A percentile compares a stretch with the other conserved stretches of the same genome.
phyloP scores from a whole-genome alignment of 2,797 vertebrate species.

The Cephalopachus bancanus region DNA sequence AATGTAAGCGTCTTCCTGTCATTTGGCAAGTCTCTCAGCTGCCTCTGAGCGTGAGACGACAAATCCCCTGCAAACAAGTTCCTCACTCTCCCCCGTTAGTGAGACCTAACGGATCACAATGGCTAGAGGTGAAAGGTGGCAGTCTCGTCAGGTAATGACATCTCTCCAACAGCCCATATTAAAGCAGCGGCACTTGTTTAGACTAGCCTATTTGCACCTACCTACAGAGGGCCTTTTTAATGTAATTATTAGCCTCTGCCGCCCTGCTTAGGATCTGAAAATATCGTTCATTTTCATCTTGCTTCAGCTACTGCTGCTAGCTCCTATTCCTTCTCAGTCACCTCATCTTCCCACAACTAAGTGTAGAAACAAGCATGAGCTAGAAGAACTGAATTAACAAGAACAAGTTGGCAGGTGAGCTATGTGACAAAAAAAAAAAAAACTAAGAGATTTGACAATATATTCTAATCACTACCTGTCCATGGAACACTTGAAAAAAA shows the following conservation, averaged over 20 bases:
- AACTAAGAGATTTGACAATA: constrained; percentile 89
- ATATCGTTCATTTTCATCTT: constrained; percentile 92
- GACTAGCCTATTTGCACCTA: constrained; percentile 94
- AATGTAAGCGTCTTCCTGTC: constrained; percentile 95
- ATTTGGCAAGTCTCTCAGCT: constrained; percentile 95
- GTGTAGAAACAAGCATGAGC: constrained; percentile 87
- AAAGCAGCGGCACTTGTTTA: constrained; percentile 91
- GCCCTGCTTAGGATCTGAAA: constrained; percentile 90
- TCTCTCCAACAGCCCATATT: constrained; percentile 89
- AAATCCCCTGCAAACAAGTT: constrained; percentile 96
- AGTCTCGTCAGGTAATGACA: constrained; percentile 91
- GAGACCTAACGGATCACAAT: constrained; percentile 93
- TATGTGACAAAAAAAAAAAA: constrained; percentile 87
- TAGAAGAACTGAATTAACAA: constrained; percentile 90
- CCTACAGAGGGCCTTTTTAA: constrained; percentile 93
- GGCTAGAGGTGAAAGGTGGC: constrained; percentile 92
- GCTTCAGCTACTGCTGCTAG: constrained; percentile 88
- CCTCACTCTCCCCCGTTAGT: constrained; percentile 92
- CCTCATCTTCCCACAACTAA: constrained; percentile 88
- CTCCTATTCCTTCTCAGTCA: constrained; percentile 86
- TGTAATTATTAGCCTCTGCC: constrained; percentile 92
- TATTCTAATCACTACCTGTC: constrained; percentile 93
- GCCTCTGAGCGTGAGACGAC: constrained; percentile 95
- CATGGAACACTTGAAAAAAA: constrained; percentile 84
- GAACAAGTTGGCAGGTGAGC: constrained; percentile 91